These are phyloP conservation scores for Fringilla coelebs DNA, from an alignment of 2,797 vertebrate genomes.

Conservation along the genomic window DNA sequence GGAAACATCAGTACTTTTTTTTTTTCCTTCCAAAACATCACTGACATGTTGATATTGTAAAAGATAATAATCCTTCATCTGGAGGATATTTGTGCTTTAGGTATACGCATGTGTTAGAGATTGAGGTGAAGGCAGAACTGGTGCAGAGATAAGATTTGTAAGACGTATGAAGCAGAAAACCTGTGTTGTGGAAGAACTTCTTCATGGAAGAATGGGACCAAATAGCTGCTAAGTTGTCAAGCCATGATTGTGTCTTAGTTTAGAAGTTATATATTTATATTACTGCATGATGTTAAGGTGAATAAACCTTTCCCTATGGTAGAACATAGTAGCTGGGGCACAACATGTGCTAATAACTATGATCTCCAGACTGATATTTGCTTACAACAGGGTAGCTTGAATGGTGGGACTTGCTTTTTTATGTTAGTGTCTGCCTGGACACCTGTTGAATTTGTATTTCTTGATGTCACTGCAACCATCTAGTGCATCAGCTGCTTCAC, in stretches of 20 bases:
- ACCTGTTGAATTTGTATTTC: not conserved
- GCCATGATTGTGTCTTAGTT: not conserved
- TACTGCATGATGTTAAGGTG: not conserved
- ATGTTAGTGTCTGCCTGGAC: not conserved
- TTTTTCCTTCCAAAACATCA: not conserved
- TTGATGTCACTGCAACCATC: not conserved
- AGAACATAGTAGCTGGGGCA: not conserved
- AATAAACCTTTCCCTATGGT: not conserved
- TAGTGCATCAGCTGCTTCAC: not conserved
- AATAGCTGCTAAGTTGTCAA: not conserved
- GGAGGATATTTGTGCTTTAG: not conserved
- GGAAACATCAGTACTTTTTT: not conserved
- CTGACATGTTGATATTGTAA: not conserved
- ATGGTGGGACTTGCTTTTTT: not conserved
- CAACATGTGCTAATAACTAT: not conserved
- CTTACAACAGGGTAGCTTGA: not conserved
- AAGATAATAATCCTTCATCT: not conserved
- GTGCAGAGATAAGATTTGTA: not conserved
- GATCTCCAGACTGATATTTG: not conserved
- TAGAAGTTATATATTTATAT: not conserved
- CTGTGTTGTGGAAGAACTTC: not conserved
- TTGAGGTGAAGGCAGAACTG: not conserved
- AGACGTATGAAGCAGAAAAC: not conserved
- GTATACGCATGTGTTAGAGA: not conserved
- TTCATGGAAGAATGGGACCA: not conserved